These are phyloP conservation scores for Corydoras sp. DNA, from an alignment of 2,113 vertebrate genomes.

Conservation along the genomic window DNA sequence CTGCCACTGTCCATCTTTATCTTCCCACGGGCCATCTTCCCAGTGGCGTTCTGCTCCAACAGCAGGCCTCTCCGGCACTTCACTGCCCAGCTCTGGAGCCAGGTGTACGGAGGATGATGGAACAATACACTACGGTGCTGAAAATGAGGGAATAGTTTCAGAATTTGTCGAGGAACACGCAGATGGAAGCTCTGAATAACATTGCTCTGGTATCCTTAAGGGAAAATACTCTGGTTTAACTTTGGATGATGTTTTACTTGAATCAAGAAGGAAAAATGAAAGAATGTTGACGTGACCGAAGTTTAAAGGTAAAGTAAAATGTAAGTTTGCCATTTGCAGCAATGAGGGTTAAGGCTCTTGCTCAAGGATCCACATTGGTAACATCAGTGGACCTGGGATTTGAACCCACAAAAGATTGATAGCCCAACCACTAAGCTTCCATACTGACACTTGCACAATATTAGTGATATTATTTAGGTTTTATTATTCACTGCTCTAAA, in stretches of 20 bases:
- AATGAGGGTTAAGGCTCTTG: too few relatives aligned
- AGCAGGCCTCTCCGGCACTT: slow-evolving; percentile 36
- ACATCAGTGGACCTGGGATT: too few relatives aligned
- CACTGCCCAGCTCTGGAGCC: slow-evolving; percentile 34
- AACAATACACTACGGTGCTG: slow-evolving; percentile 18
- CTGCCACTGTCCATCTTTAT: slow-evolving; percentile 31
- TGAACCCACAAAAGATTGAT: too few relatives aligned
- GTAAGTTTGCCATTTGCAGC: too few relatives aligned
- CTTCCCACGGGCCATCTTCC: slow-evolving; percentile 22
- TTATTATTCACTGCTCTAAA: too few relatives aligned
- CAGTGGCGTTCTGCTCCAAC: slow-evolving; percentile 25
- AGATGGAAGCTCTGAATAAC: slow-evolving; percentile 20
- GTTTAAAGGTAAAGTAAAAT: background rate
- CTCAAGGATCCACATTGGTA: too few relatives aligned
- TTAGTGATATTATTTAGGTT: too few relatives aligned
- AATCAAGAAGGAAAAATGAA: slow-evolving; percentile 8
- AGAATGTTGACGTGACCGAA: slow-evolving; percentile 35
- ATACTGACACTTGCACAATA: too few relatives aligned
- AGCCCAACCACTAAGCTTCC: too few relatives aligned
- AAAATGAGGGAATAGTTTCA: slow-evolving; percentile 13
- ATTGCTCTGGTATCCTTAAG: slow-evolving; percentile 30
- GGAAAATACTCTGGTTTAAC: slow-evolving; percentile 20
- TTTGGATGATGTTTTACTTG: slow-evolving; percentile 30
- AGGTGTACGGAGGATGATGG: slow-evolving; percentile 42
- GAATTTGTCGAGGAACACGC: slow-evolving; percentile 13